Evolutionary conservation across 2,797 vertebrate genomes (phyloP), one percentile per base, ranked within the genome.

Genomic region (Typhlichthys subterraneus): DNA sequence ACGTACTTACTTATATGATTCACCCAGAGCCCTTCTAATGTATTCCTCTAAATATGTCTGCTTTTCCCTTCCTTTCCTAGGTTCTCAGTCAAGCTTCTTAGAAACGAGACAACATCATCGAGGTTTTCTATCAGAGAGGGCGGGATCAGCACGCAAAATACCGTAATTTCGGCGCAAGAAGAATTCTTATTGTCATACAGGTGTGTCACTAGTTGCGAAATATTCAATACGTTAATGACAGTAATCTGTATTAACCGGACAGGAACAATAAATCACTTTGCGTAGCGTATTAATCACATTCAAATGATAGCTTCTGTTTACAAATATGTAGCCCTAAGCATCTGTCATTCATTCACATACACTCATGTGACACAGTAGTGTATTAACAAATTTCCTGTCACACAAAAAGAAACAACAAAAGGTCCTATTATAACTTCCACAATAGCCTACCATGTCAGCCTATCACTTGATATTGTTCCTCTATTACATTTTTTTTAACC

Each of bases 31-130:
- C 65, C 70, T 67, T 69, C 31, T 59, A 59, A 72, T 63, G 72
- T 74, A 67, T 46, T 77, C 81, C 64, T 67, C 8, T 17, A 15
- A 8, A 2, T 57, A 53, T 63, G 53, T 77, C 76, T 80, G 45
- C 63, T 73, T 68, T 67, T 50, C 60, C 68, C 77, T 80, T 82
- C 82, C 85, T 88, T 78, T 72, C 69, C 80, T 53, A 50, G 72
- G 63, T 77, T 81, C 83, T 88, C 83, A 83, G 83, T 89, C 90
- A 87, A 84, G 82, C 88, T 85, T 48, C 82, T 83, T 80, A 76
- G 75, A 84, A 79, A 73, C 79, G 71, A 72, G 75, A 83, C 86
- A 89, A 83, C 86, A 89, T 85, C 85, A 72, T 78, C 66, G 84
- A 87, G 8, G 80, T 74, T 87, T 85, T 84, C 81, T 86, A 75